phyloP scores from a whole-genome alignment of 2,888 invertebrate species.

The Pterostichus niger region DNA sequence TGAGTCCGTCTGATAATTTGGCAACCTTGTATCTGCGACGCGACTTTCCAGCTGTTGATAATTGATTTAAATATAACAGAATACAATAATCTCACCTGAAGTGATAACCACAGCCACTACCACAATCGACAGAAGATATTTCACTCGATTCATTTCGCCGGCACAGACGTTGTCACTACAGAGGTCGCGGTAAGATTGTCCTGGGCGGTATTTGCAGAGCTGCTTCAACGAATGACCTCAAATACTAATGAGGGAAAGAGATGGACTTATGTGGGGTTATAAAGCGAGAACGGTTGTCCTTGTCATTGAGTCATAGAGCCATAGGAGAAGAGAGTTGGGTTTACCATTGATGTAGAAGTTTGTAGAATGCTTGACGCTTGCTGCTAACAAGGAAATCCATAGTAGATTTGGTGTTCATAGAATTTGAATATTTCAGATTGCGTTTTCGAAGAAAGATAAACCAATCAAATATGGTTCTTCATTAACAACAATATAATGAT shows the following conservation, averaged over 20 bases:
- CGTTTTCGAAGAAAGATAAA: too few species aligned
- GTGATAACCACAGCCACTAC: conserved; percentile 40
- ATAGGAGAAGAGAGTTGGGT: background rate
- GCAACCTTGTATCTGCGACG: background rate
- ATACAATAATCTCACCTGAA: conserved; percentile 47
- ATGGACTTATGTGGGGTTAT: conserved; percentile 8
- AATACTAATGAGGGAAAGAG: conserved; percentile 36
- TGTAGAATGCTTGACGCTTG: too few species aligned
- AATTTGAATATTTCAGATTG: too few species aligned
- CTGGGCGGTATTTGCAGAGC: conserved; percentile 37
- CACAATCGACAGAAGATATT: conserved; percentile 22
- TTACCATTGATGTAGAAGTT: too few species aligned
- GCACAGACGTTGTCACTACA: conserved; percentile 24
- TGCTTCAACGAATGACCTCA: conserved; percentile 45
- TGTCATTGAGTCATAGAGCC: background rate
- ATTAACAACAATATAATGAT: too few species aligned
- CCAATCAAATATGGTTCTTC: too few species aligned
- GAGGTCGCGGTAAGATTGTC: conserved; percentile 40
- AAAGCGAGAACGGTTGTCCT: background rate
- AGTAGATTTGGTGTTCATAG: too few species aligned
- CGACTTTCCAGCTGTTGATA: background rate
- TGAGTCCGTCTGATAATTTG: background rate
- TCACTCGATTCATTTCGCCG: conserved; percentile 7
- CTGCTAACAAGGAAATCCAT: too few species aligned
- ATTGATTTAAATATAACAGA: background rate